A percentile compares a stretch with the other conserved stretches of the same genome.
These are phyloP conservation scores for Sclerodermus sp. DNA, from an alignment of 2,888 invertebrate genomes.

Conservation along the genomic window DNA sequence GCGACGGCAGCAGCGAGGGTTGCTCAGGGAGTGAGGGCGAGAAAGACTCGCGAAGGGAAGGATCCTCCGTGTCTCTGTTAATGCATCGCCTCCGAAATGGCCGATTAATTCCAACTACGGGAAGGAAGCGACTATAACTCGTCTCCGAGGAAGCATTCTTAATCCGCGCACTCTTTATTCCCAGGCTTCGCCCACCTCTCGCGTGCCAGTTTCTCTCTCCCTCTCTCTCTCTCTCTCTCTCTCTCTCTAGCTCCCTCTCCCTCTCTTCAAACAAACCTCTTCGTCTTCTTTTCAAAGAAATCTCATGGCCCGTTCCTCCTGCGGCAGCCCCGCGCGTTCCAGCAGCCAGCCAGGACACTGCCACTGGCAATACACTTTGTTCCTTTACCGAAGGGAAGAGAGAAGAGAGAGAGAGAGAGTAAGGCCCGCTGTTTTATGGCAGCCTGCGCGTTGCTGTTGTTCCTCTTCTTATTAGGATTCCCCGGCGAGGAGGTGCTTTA, in stretches of 20 bases:
- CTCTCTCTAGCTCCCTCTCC: constrained; percentile 17
- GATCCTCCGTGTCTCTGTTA: constrained; percentile 47
- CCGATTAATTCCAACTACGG: constrained; percentile 56
- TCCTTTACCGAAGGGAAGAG: too few species aligned
- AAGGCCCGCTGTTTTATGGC: constrained; percentile 40
- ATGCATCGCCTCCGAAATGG: constrained; percentile 54
- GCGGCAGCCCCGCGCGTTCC: constrained; percentile 12
- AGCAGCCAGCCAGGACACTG: constrained; percentile 27
- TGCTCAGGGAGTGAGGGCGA: constrained; percentile 4
- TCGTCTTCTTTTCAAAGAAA: constrained; percentile 12
- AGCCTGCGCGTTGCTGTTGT: constrained; percentile 23
- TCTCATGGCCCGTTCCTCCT: background rate
- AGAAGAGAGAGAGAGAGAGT: too few species aligned
- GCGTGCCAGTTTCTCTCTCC: constrained; percentile 13
- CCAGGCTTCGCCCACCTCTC: constrained; percentile 29
- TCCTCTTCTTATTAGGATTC: constrained; percentile 42
- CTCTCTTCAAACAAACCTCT: constrained; percentile 2
- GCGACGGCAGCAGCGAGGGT: background rate
- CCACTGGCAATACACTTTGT: constrained; percentile 42
- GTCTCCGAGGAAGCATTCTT: constrained; percentile 56
- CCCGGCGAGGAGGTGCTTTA: constrained; percentile 33
- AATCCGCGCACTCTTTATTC: constrained; percentile 55
- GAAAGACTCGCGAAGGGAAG: constrained; percentile 12
- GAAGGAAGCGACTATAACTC: constrained; percentile 56
- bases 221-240: constrained; percentile 21